Evolutionary conservation across 2,888 invertebrate species (phyloP), one percentile per base, ranked within the genome.

Genomic region (Halocaridina rubra): DNA sequence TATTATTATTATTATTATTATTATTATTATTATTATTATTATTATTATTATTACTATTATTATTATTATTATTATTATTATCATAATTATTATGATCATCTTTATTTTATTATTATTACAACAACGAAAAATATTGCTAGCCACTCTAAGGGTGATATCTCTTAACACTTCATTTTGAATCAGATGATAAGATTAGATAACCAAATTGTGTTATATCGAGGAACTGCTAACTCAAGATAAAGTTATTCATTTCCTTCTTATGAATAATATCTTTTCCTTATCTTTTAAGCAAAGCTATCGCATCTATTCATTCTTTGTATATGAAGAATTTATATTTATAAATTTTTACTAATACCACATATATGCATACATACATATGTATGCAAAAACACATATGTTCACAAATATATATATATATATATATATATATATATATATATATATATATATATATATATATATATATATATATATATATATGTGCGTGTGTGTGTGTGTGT

Each of bases 381-480:
- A 10, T 19, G 27, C 13, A 16, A 4, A 64, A 4, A 22, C 13
- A 64, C 13, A 64, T 64, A 64, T 64, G 22, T 64, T 22, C 13
- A 64, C 22, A 64, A 13, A 64, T 64, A 22, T 64, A 64, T 3
- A 64, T 64, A n/a, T 64, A 4, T 64, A 64, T 64, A 4, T 64
- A 64, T 64, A 64, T 64, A 64, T 64, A 64, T 64, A 64, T 64
- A 64, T 64, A 64, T 64, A 64, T 64, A 64, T 4, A 64, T 64
- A 64, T 64, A 64, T 64, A 64, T 64, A 64, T 64, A 64, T 64
- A 64, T 64, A 64, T 64, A 64, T 64, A 64, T 64, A 64, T 64
- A 64, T 64, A 64, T 64, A 4, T 4, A 64, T 64, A 64, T 4
- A 64, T 64, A 64, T 64, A 64, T 64, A 64, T 64, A 64, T 64